Evolutionary conservation across 2,113 vertebrate genomes (phyloP).

Genomic region (Climacteris rufus): DNA sequence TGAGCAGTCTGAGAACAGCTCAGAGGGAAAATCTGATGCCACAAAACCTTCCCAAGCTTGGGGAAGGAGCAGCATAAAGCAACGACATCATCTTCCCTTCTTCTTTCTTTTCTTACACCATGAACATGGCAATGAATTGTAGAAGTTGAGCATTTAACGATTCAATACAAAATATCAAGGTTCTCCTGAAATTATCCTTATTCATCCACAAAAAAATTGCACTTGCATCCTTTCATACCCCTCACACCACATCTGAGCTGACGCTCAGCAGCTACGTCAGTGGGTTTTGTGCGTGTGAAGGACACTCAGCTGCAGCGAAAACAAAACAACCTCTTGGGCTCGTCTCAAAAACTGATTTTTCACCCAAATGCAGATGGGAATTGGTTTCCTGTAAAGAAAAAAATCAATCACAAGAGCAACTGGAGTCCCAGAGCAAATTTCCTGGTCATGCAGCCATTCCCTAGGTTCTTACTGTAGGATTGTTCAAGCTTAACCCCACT

Average conservation of each 20-base stretch:
- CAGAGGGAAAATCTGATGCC: not conserved
- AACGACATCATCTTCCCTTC: not conserved
- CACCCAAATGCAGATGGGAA: not conserved
- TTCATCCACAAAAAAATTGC: not conserved
- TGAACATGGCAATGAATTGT: not conserved
- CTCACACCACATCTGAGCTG: not conserved
- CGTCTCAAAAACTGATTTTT: not conserved
- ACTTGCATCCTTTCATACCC: not conserved
- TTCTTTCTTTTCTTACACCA: not conserved
- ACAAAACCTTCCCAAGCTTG: not conserved
- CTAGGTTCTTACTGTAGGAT: accelerated
- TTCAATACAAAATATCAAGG: not conserved
- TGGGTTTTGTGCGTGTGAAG: not conserved
- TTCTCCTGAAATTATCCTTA: not conserved
- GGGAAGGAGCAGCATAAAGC: not conserved
- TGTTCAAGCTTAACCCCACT: not conserved
- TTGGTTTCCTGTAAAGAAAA: not conserved
- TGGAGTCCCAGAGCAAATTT: not conserved
- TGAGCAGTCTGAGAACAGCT: accelerated
- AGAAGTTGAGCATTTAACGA: not conserved
- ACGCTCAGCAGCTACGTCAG: not conserved
- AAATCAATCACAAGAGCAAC: not conserved
- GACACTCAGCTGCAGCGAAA: not conserved
- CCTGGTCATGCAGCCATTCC: not conserved
- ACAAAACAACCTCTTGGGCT: not conserved